Evolutionary conservation across 2,797 vertebrate species (phyloP).

Genomic region (Arctocebus calabarensis): DNA sequence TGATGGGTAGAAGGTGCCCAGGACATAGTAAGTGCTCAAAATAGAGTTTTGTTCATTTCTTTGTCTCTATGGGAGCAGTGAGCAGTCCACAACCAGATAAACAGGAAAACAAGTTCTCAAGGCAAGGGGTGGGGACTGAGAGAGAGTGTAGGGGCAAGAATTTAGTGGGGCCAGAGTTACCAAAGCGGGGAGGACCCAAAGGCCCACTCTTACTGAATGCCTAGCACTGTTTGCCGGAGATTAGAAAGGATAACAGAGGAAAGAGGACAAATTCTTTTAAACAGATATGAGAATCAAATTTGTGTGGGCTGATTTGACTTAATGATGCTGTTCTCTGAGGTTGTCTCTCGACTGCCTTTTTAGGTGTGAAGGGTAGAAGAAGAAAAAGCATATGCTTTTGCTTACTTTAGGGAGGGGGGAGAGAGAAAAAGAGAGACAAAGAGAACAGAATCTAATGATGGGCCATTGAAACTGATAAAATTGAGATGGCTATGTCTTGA

Average conservation of each 20-base stretch:
- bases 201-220: not conserved
- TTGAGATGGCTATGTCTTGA: slow-evolving; percentile 21
- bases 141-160: not conserved
- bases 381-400: slow-evolving; percentile 19
- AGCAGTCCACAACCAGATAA: not conserved
- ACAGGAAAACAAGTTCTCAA: not conserved
- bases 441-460: not conserved
- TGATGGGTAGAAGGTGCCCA: not conserved
- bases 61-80: not conserved
- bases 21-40: not conserved
- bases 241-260: not conserved
- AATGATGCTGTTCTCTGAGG: not conserved
- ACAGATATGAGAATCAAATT: not conserved
- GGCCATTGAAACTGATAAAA: slow-evolving; percentile 46
- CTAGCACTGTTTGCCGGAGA: not conserved
- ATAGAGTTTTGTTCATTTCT: not conserved
- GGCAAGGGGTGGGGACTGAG: not conserved
- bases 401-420: not conserved
- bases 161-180: not conserved
- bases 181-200: not conserved
- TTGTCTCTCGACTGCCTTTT: not conserved
- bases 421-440: not conserved
- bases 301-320: not conserved
- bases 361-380: slow-evolving; percentile 34
- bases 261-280: not conserved